These are phyloP conservation scores for Venustoraphidia nigricollis DNA, from an alignment of 2,888 invertebrate genomes.

Conservation along the genomic window DNA sequence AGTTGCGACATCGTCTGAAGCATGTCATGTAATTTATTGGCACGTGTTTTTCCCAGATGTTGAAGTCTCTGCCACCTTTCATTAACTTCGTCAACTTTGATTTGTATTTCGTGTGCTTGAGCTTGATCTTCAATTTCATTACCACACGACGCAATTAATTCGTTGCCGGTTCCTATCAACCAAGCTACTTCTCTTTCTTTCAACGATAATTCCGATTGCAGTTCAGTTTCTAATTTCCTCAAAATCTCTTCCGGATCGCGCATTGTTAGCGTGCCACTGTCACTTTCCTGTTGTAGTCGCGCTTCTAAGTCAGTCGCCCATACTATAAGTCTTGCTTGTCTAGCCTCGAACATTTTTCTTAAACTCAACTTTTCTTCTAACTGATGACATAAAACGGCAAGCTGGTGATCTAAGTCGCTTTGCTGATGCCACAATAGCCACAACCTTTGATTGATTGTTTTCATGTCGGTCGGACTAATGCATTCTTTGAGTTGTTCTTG, in stretches of 20 bases:
- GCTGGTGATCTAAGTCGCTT: slow-evolving; percentile 63
- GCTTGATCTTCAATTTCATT: slow-evolving; percentile 42
- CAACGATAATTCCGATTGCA: slow-evolving; percentile 57
- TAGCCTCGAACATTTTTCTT: slow-evolving; percentile 51
- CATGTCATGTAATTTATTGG: slow-evolving; percentile 55
- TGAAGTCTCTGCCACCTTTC: slow-evolving; percentile 54
- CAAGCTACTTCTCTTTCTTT: slow-evolving; percentile 68
- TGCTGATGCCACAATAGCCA: slow-evolving; percentile 69
- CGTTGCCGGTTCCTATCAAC: slow-evolving; percentile 51
- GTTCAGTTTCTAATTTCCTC: slow-evolving; percentile 53
- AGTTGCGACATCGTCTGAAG: slow-evolving; percentile 53
- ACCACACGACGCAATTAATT: slow-evolving; percentile 45
- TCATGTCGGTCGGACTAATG: slow-evolving; percentile 69
- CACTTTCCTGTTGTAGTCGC: slow-evolving; percentile 36
- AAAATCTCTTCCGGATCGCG: slow-evolving; percentile 60
- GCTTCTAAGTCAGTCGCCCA: slow-evolving; percentile 59
- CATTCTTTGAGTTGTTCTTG: slow-evolving; percentile 76
- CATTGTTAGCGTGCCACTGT: slow-evolving; percentile 25
- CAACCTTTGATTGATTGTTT: slow-evolving; percentile 59
- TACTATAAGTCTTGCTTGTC: slow-evolving; percentile 44
- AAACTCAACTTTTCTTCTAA: slow-evolving; percentile 60
- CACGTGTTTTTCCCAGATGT: slow-evolving; percentile 46
- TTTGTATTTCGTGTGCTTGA: slow-evolving; percentile 40
- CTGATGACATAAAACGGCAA: slow-evolving; percentile 52
- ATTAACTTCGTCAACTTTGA: slow-evolving; percentile 40